Evolutionary conservation across 2,797 vertebrate genomes (phyloP).

Genomic region (Synaphobranchus kaupii): DNA sequence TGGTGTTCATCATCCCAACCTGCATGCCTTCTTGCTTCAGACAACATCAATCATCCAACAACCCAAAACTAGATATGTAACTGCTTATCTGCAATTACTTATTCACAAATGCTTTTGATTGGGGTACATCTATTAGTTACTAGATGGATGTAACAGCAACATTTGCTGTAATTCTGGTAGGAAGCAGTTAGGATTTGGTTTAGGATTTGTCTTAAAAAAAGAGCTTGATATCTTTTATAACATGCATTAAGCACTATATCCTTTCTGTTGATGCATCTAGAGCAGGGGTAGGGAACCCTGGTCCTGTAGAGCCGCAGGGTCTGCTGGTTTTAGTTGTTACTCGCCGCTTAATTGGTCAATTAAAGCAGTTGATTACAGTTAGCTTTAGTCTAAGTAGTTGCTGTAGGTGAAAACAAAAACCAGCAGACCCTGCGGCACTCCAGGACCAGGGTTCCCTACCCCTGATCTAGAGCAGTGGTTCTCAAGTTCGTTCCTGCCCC

Average conservation of each 20-base stretch:
- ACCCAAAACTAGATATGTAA: not conserved
- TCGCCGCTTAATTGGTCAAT: too few species aligned
- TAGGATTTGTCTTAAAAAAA: not conserved
- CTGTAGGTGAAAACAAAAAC: too few species aligned
- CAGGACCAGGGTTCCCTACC: too few species aligned
- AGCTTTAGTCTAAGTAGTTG: too few species aligned
- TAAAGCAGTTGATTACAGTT: too few species aligned
- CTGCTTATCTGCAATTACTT: not conserved
- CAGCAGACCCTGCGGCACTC: too few species aligned
- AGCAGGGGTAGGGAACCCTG: too few species aligned
- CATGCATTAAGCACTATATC: not conserved
- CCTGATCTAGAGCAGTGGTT: not conserved
- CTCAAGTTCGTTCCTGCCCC: too few species aligned
- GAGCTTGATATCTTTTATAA: not conserved
- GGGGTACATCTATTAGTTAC: not conserved
- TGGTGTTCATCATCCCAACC: not conserved
- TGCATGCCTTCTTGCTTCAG: constrained; percentile 6
- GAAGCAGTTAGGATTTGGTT: not conserved
- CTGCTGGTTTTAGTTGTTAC: too few species aligned
- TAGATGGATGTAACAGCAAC: not conserved
- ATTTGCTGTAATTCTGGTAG: not conserved
- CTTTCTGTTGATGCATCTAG: not conserved
- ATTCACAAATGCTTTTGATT: not conserved
- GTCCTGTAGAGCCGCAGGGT: too few species aligned
- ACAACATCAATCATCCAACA: not conserved